Evolutionary conservation across 1,140 invertebrate species (phyloP).

Genomic region (Conus ventricosus): DNA sequence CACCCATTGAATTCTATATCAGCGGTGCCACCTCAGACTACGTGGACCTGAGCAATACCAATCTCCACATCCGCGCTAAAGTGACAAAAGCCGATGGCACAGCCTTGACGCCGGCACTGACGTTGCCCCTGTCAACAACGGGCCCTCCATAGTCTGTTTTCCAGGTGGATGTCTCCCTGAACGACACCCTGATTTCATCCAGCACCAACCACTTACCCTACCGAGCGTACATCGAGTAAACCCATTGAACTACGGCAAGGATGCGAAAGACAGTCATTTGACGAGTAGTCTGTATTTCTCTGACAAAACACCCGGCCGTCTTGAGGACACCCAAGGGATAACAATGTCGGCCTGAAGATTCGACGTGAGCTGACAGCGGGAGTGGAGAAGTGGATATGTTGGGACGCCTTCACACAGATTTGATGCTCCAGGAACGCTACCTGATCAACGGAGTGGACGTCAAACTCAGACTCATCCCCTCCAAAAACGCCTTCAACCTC

Average conservation of each 20-base stretch:
- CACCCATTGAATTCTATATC: neutral
- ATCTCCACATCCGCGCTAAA: neutral
- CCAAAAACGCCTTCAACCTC: slow-evolving; percentile 8
- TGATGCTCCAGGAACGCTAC: neutral
- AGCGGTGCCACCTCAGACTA: neutral
- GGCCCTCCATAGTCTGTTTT: slow-evolving; percentile 18
- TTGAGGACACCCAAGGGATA: neutral
- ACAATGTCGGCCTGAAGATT: neutral
- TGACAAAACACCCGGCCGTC: neutral
- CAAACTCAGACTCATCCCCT: neutral
- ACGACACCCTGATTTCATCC: slow-evolving; percentile 10
- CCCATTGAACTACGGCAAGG: neutral
- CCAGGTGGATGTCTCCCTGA: slow-evolving; percentile 15
- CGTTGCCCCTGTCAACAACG: slow-evolving; percentile 18
- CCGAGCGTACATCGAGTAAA: neutral
- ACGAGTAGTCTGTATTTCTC: neutral
- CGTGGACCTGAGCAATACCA: slow-evolving; percentile 9
- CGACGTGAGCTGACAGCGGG: neutral
- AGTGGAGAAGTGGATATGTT: slow-evolving; percentile 3
- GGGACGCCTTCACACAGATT: slow-evolving; percentile 13
- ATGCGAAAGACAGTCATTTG: neutral
- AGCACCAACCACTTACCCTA: neutral
- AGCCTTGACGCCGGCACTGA: neutral
- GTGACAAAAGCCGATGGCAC: neutral
- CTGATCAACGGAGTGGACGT: slow-evolving; percentile 13